Base-by-base conservation (phyloP, 2,113 vertebrate genomes). In the Thymallus thymallus region DNA sequence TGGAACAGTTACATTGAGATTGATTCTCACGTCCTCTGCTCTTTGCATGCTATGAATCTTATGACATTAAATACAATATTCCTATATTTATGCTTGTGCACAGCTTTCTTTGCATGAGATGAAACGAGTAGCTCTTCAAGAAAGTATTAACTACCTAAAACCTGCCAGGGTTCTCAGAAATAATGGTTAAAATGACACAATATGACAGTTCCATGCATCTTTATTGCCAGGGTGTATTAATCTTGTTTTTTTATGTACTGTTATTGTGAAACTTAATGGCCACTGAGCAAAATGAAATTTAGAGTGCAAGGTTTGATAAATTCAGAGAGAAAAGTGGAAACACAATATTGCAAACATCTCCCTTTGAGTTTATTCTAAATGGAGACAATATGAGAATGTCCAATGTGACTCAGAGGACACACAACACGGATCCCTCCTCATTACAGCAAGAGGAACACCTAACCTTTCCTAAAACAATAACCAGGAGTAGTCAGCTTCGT, bases 381-480 rank as follows among this genome's bases (percentile, higher is more conserved):
- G 83, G 76, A 84, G 55, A 71, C 29, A 75, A 86, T 63, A 80
- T 78, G 80, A 88, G 76, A 85, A 83, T 80, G 80, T 75, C 83
- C 82, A 84, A 76, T 72, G 75, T 79, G 77, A 89, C 83, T 74
- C 74, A 73, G 83, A 88, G 86, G 83, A 85, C 88, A 90, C 20
- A 81, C 84, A 78, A 87, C 84, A 76, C n/a, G 73, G 77, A 82
- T 85, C 68, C 76, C 6, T 69, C 73, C 78, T 75, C 61, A 77
- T 79, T 85, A 85, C 81, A 75, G 79, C 66, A 73, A 60, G 78
- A 72, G 75, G 77, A 85, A 83, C 77, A 78, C 72, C 76, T 73
- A 66, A 74, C 80, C 82, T 80, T 75, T 86, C 82, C 88, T 88
- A 82, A 88, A 91, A 90, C 88, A 93, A 92, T 88, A 89, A 88